phyloP scores from a whole-genome alignment of 2,113 vertebrate genomes.

The Oncorhynchus mykiss region DNA sequence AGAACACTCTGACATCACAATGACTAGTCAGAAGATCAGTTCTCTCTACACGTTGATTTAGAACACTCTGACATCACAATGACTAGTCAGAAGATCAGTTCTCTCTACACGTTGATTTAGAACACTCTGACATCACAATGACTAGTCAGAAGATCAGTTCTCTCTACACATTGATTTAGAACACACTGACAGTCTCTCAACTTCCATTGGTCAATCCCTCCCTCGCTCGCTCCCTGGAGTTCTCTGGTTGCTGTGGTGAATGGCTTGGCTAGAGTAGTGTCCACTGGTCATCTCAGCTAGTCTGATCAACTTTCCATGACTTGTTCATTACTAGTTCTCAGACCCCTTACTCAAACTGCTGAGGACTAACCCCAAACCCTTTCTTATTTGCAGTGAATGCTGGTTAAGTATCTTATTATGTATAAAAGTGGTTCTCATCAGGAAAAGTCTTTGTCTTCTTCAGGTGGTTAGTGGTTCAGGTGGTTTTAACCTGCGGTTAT shows the following conservation, averaged over 20 bases:
- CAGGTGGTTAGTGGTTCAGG: not conserved
- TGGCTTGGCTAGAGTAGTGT: not conserved
- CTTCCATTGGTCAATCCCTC: too few species aligned
- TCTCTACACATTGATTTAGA: not conserved
- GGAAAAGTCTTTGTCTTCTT: constrained; percentile 13
- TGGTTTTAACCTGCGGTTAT: constrained; percentile 2
- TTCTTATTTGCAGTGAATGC: constrained; percentile 4
- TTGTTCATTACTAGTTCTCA: not conserved
- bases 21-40: too few species aligned
- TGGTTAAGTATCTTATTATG: constrained; percentile 27
- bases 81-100: too few species aligned
- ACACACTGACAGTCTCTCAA: constrained; percentile 21
- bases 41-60: too few species aligned
- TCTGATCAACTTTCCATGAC: not conserved
- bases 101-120: too few species aligned
- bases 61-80: too few species aligned
- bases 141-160: too few species aligned
- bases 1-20: too few species aligned
- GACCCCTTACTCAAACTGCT: constrained; percentile 7
- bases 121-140: too few species aligned
- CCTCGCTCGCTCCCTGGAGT: too few species aligned
- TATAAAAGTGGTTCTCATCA: constrained; percentile 35
- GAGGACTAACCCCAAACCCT: constrained; percentile 13
- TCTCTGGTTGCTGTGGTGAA: too few species aligned
- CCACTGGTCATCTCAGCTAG: constrained; percentile 5